Base-by-base conservation (phyloP, 1,140 invertebrate species). In the Eriosoma lanigerum region DNA sequence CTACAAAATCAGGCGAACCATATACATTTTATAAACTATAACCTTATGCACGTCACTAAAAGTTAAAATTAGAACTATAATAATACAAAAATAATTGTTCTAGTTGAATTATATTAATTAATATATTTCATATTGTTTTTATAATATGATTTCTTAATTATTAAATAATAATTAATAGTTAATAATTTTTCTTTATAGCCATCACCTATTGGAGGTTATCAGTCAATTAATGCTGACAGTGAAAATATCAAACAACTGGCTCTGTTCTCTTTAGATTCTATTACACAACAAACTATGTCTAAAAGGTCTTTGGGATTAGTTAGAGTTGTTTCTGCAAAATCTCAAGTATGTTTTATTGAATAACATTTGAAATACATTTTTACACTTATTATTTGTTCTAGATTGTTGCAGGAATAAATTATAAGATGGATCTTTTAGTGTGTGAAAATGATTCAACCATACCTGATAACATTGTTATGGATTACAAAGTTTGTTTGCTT, bases 371-470 rank as follows among this genome's bases (percentile, higher is more conserved):
- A 44, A 44, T 58, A 10, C 2, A 38, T 32, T 24, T 72, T 26
- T 6, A 24, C 19, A 62, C 5, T 62, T 78, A 15, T 62, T 29
- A 26, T 29, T 62, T 60, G n/a, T 62, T 50, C 29, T 1, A 78
- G 75, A 21, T 78, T 62, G 75, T 78, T 62, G 75, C 75, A 13
- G 75, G 75, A 78, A 46, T 62, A 60, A 78, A 78, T 60, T 78
- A 78, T 78, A 78, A 78, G 19, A 44, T 78, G 19, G 24, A 58
- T 26, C 3, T 78, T 29, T 44, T 60, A n/a, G 75, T 62, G 13
- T 78, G 75, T 62, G 75, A 78, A 78, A 78, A 60, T n/a, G 75
- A 78, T n/a, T 78, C 54, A 60, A n/a, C 21, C 15, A 48, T 48
- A 13, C 10, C 0, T 4, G 9, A 78, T 10, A 38, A 78, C 13